phyloP scores from a whole-genome alignment of 2,797 vertebrate species.

The Setipinna tenuifilis region DNA sequence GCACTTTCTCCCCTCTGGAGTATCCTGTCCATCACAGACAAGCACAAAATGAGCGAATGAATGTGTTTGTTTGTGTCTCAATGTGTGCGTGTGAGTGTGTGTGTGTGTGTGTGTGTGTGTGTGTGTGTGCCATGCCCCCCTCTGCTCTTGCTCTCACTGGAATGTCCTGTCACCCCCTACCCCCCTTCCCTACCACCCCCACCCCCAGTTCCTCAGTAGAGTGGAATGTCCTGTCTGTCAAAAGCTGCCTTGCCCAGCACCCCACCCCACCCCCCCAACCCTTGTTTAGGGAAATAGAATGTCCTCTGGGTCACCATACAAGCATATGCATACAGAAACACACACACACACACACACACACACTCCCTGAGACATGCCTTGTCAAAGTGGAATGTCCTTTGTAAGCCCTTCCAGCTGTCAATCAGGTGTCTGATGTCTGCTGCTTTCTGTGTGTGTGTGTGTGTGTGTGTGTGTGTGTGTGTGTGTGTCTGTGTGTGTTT shows the following conservation, averaged over 20 bases:
- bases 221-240: conserved; percentile 40
- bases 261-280: not conserved
- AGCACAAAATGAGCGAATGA: not conserved
- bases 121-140: not conserved
- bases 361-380: not conserved
- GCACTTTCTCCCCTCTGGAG: too few relatives aligned
- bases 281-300: conserved; percentile 10
- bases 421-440: not conserved
- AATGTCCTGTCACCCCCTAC: conserved; percentile 1
- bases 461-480: not conserved
- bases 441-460: not conserved
- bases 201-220: conserved; percentile 18
- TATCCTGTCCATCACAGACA: too few relatives aligned
- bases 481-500: too few relatives aligned
- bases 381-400: conserved; percentile 24
- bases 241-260: not conserved
- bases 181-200: not conserved
- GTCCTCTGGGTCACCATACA: conserved; percentile 27
- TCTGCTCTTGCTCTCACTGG: conserved; percentile 13
- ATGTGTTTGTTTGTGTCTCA: not conserved
- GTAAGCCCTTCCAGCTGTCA: conserved; percentile 14
- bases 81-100: not conserved
- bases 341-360: not conserved
- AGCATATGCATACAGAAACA: not conserved
- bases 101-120: not conserved